Base-by-base conservation (phyloP, 1,140 invertebrate genomes). In the Achroia grisella region DNA sequence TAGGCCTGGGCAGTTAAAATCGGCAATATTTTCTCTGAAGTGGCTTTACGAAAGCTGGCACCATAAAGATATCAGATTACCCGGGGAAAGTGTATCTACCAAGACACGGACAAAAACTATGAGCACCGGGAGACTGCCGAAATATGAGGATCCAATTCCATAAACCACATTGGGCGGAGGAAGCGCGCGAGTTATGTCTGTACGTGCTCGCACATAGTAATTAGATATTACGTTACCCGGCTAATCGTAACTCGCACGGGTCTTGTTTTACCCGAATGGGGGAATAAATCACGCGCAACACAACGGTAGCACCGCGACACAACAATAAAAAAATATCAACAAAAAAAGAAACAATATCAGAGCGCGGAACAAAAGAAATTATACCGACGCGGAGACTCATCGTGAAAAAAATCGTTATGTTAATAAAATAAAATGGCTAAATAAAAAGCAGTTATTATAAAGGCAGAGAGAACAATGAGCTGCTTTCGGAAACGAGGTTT, bases 401-500 rank as follows among this genome's bases (percentile, higher is more conserved):
- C 42, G 71, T 66, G 65, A 71, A 81, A 82, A 77, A 82, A 81
- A 82, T 72, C 67, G 68, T 82, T 75, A 79, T 78, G 56, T 81
- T 75, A 80, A 80, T 85, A 85, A 79, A 76, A 84, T 74, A 69
- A 76, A 81, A 78, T 74, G 77, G 65, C 72, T 76, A 71, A 78
- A 81, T 76, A 76, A 72, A 81, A 74, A 63, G 64, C 64, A 59
- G 70, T 71, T 72, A 81, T 80, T 80, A 84, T 77, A 78, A 65
- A 50, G 52, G 50, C 42, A 10, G 75, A 23, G 17, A 82, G 81
- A 85, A 85, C 81, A 85, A 85, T 78, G 39, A 50, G 58, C 46
- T 66, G 62, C 64, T 62, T 65, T 61, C 58, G 43, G 63, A 71
- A 69, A 77, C 64, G 71, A 79, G 66, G 62, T 80, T 82, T 82